Base-by-base conservation (phyloP, 1,140 invertebrate genomes). In the Drosophila equinoxialis region DNA sequence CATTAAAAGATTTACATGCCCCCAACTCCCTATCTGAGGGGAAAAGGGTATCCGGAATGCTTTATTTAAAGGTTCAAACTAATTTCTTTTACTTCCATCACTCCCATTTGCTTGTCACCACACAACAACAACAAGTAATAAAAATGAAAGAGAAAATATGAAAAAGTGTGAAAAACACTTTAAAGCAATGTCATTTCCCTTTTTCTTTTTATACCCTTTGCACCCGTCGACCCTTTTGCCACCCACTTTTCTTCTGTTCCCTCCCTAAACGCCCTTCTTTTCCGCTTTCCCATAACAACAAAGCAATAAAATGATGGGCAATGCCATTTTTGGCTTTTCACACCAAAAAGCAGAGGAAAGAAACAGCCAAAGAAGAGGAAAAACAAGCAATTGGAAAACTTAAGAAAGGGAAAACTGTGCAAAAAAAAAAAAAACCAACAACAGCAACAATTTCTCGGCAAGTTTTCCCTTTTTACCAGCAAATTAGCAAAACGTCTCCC, bases 271-370 rank as follows among this genome's bases (percentile, higher is more conserved):
- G 35, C 37, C 37, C 45, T 23, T 3, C 3, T 2, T 37, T 39
- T 13, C 14, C 51, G 6, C 37, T 37, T 8, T 13, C 10, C 57
- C 64, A 57, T 41, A 73, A 73, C 85, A 59, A 62, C 79, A 82
- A 85, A 68, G 76, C 82, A 73, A 86, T 86, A 87, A 86, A 86
- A 87, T 87, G 76, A 82, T 82, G 79, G 76, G 67, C 76, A 76
- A 79, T 87, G 68, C 79, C 79, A 82, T 83, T 82, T 87, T 82
- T 79, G 79, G 79, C 64, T 87, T 81, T 86, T 82, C 83, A 79
- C 82, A 81, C 74, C 68, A 65, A 68, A 84, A 68, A 72, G 57
- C n/a, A 68, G 42, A 48, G 51, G 65, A 48, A 71, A 51, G 33
- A 10, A 26, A 6, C 42, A 45, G 39, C 48, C 45, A 26, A 45